Evolutionary conservation across 2,113 vertebrate genomes (phyloP).

Genomic region (Forbesichthys papilliferus): DNA sequence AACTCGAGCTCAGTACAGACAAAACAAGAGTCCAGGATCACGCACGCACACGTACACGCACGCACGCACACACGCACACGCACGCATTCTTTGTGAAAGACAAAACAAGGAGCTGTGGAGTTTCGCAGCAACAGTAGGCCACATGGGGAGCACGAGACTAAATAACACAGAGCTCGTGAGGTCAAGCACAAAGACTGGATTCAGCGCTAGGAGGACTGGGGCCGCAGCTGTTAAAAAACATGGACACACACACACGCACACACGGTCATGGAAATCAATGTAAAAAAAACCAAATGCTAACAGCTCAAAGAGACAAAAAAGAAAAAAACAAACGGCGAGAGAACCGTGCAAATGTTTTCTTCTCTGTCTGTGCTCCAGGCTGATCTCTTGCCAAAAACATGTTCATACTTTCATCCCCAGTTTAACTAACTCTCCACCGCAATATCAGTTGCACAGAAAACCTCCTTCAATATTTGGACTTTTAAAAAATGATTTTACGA

Average conservation of each 20-base stretch:
- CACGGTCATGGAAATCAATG: background rate
- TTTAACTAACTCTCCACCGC: background rate
- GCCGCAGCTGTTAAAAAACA: conserved; percentile 42
- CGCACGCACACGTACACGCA: background rate
- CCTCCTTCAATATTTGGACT: background rate
- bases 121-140: conserved; percentile 30
- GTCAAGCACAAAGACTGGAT: conserved; percentile 51
- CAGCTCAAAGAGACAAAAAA: background rate
- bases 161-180: conserved; percentile 40
- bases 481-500: background rate
- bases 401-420: background rate
- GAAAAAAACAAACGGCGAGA: background rate
- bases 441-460: background rate
- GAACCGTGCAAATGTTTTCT: background rate
- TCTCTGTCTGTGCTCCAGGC: background rate
- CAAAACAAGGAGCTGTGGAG: conserved; percentile 54
- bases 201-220: conserved; percentile 34
- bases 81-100: conserved; percentile 16
- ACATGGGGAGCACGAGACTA: conserved; percentile 45
- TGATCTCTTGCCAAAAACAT: background rate
- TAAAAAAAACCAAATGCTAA: conserved; percentile 16
- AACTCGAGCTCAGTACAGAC: conserved; percentile 49
- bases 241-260: background rate
- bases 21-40: conserved; percentile 56
- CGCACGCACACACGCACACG: background rate